Evolutionary conservation across 2,888 invertebrate species (phyloP).

Genomic region (Gymnosoma rotundatum): DNA sequence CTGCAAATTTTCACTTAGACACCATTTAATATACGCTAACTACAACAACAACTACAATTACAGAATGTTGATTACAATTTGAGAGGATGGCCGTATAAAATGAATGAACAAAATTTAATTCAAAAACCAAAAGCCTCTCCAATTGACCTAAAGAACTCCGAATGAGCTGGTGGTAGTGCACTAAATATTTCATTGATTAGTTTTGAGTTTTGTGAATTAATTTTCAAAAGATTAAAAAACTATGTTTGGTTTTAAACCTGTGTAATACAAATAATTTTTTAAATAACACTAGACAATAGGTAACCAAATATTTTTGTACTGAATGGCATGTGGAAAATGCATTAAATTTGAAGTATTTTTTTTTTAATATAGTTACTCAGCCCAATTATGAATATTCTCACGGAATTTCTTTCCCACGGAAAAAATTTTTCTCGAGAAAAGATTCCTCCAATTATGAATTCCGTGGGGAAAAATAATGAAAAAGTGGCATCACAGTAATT

Average conservation of each 20-base stretch:
- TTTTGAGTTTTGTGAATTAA: constrained; percentile 56
- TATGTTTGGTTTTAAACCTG: constrained; percentile 10
- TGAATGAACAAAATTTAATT: constrained; percentile 6
- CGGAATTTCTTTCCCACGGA: too few species aligned
- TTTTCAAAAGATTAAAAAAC: constrained; percentile 34
- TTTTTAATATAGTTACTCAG: too few species aligned
- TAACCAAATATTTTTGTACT: too few species aligned
- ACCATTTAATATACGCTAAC: not conserved
- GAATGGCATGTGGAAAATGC: too few species aligned
- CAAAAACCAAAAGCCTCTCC: constrained; percentile 8
- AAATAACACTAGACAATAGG: too few species aligned
- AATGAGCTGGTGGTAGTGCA: constrained; percentile 53
- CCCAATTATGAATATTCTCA: too few species aligned
- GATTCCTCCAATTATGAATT: too few species aligned
- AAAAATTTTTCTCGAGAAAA: too few species aligned
- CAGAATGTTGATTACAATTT: not conserved
- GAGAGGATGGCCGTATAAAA: constrained; percentile 9
- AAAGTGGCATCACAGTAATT: too few species aligned
- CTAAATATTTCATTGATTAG: constrained; percentile 57
- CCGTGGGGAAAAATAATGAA: too few species aligned
- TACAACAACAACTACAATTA: not conserved
- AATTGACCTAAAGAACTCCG: constrained; percentile 1
- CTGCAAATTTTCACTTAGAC: constrained; percentile 24
- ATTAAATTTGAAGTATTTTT: too few species aligned
- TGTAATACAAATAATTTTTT: not conserved